Percentiles rank a stretch among this genome's conserved stretches.
Conservation (phyloP, 2,888 invertebrate genomes). For the Himalopsyche tibetana region DNA sequence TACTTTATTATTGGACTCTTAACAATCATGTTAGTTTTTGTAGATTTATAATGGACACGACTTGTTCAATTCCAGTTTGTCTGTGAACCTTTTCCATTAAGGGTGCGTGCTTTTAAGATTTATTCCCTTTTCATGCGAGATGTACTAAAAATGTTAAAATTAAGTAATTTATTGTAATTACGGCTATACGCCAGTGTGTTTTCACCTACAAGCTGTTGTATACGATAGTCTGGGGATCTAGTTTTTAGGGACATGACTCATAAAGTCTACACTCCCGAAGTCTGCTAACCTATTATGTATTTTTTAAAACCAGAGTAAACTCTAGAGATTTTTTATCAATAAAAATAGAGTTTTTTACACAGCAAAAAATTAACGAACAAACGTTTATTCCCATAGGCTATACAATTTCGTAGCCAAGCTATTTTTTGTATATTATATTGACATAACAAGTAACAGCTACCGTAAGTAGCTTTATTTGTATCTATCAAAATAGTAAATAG, state of each 20-base stretch:
- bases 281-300: neutral
- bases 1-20: too few species aligned
- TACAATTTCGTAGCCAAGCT: too few species aligned
- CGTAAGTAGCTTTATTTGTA: too few species aligned
- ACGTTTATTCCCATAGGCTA: too few species aligned
- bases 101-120: slow-evolving; percentile 36
- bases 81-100: slow-evolving; percentile 11
- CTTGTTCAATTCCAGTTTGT: neutral
- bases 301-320: neutral
- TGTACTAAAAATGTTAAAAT: slow-evolving; percentile 43
- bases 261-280: slow-evolving; percentile 13
- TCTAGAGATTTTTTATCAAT: too few species aligned
- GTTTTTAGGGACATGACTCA: slow-evolving; percentile 17
- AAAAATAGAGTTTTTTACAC: too few species aligned
- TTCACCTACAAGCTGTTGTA: slow-evolving; percentile 43
- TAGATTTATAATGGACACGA: neutral
- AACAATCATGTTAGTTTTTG: neutral
- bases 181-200: slow-evolving; percentile 22
- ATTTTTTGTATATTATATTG: too few species aligned
- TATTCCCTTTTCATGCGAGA: slow-evolving; percentile 42
- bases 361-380: too few species aligned
- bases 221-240: slow-evolving; percentile 34
- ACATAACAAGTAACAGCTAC: too few species aligned
- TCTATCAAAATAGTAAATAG: too few species aligned
- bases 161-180: slow-evolving; percentile 43